A percentile compares a stretch with the other conserved stretches of the same genome.
phyloP scores from a whole-genome alignment of 1,140 invertebrate species.

The Drosophila lowei region DNA sequence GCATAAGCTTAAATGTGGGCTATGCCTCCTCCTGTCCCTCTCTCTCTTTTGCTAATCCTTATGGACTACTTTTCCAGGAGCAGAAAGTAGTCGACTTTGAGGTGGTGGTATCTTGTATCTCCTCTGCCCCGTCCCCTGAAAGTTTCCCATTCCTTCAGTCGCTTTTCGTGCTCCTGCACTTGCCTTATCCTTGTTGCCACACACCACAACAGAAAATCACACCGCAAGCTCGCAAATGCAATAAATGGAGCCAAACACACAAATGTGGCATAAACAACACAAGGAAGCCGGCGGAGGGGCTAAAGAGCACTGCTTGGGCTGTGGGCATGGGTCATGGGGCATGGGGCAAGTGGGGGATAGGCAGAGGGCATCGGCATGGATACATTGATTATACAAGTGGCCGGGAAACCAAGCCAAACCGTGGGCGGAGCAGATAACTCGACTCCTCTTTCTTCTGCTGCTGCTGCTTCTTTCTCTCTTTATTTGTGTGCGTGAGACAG shows the following conservation, averaged over 20 bases:
- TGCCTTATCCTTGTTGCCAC: too few species aligned
- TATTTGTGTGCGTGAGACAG: conserved; percentile 6
- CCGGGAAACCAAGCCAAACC: conserved; percentile 37
- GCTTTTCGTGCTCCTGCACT: conserved; percentile 2
- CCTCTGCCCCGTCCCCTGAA: not conserved
- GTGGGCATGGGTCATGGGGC: not conserved
- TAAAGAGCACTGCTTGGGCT: too few species aligned
- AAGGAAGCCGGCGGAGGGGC: conserved; percentile 22
- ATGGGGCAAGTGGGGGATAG: conserved; percentile 32
- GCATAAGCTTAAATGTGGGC: conserved; percentile 33
- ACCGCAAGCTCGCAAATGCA: conserved; percentile 63
- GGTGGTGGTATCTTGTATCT: conserved; percentile 14
- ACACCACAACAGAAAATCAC: conserved; percentile 50
- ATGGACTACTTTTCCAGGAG: conserved; percentile 30
- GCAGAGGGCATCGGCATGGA: conserved; percentile 67
- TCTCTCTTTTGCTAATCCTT: conserved; percentile 17
- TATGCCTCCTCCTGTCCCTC: not conserved
- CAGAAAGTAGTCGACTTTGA: conserved; percentile 44
- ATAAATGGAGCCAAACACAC: conserved; percentile 49
- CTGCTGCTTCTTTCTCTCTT: not conserved
- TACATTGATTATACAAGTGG: conserved; percentile 78
- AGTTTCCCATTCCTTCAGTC: conserved; percentile 7
- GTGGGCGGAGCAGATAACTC: conserved; percentile 51
- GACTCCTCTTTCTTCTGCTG: conserved; percentile 17
- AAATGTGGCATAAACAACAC: conserved; percentile 64